Conservation (phyloP, 1,140 invertebrate species). For the Zaprionus taronus region DNA sequence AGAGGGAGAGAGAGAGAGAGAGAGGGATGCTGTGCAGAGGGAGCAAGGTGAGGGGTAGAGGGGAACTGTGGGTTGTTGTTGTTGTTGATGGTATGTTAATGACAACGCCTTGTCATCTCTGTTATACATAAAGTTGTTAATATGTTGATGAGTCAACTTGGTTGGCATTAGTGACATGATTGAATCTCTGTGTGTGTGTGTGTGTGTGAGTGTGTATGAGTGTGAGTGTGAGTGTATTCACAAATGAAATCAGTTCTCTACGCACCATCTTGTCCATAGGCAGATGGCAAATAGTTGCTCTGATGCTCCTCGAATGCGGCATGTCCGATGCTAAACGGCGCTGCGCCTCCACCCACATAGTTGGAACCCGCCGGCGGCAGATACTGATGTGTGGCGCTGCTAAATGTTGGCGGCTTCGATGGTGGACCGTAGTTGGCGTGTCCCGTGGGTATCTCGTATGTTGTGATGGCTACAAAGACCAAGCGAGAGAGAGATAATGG, state of each 20-base stretch:
- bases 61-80: background rate
- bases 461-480: constrained; percentile 75
- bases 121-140: constrained; percentile 27
- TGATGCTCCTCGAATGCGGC: constrained; percentile 78
- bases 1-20: background rate
- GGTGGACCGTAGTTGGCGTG: constrained; percentile 79
- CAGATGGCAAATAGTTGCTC: constrained; percentile 79
- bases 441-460: constrained; percentile 79
- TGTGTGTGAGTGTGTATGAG: background rate
- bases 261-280: constrained; percentile 82
- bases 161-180: constrained; percentile 23
- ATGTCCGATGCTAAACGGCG: constrained; percentile 74
- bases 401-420: constrained; percentile 78
- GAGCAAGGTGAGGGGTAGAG: background rate
- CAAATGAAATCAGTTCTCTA: constrained; percentile 37
- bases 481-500: constrained; percentile 1
- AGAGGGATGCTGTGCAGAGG: constrained; percentile 1
- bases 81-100: background rate
- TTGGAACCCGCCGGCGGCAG: constrained; percentile 70
- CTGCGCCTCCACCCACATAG: constrained; percentile 63
- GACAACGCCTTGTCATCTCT: constrained; percentile 37
- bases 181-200: background rate
- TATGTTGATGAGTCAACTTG: constrained; percentile 10
- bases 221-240: constrained; percentile 26
- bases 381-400: constrained; percentile 81